These are phyloP conservation scores for Alauda arvensis DNA, from an alignment of 2,797 vertebrate species.

Conservation along the genomic window DNA sequence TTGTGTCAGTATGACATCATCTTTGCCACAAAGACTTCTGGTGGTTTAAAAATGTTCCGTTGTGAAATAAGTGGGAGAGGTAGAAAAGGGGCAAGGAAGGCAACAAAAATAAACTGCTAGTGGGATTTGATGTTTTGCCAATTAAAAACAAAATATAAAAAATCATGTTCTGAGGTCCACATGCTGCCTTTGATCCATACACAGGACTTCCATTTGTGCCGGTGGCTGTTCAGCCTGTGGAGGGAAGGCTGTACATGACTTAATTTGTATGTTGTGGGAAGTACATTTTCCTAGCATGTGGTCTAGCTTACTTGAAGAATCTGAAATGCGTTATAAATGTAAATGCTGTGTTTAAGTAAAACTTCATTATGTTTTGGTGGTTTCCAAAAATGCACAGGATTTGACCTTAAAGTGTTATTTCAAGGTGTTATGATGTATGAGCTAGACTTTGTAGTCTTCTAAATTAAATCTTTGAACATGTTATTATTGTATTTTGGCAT, in stretches of 20 bases:
- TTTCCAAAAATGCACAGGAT: slow-evolving; percentile 53
- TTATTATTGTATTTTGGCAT: slow-evolving; percentile 68
- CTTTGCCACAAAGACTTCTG: slow-evolving; percentile 53
- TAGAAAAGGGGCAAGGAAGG: slow-evolving; percentile 45
- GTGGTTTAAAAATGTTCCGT: slow-evolving; percentile 56
- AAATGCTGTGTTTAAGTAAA: slow-evolving; percentile 62
- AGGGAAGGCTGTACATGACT: slow-evolving; percentile 48
- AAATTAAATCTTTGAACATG: slow-evolving; percentile 66
- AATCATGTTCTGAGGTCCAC: slow-evolving; percentile 43
- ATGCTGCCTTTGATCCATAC: slow-evolving; percentile 43
- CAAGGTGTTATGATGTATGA: slow-evolving; percentile 53
- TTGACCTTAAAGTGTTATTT: slow-evolving; percentile 57
- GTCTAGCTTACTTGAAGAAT: slow-evolving; percentile 46
- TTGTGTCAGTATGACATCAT: slow-evolving; percentile 61
- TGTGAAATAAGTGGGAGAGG: slow-evolving; percentile 54
- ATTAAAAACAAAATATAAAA: slow-evolving; percentile 37
- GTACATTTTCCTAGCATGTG: slow-evolving; percentile 48
- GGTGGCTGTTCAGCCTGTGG: slow-evolving; percentile 16
- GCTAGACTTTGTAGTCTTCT: slow-evolving; percentile 65
- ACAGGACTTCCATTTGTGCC: slow-evolving; percentile 53
- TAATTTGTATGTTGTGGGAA: slow-evolving; percentile 60
- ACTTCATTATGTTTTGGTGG: slow-evolving; percentile 61
- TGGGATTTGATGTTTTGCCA: slow-evolving; percentile 56
- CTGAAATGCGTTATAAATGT: slow-evolving; percentile 57
- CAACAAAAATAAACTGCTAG: slow-evolving; percentile 56